These are phyloP conservation scores for Pandion haliaetus DNA, from an alignment of 2,113 vertebrate species.

Conservation along the genomic window DNA sequence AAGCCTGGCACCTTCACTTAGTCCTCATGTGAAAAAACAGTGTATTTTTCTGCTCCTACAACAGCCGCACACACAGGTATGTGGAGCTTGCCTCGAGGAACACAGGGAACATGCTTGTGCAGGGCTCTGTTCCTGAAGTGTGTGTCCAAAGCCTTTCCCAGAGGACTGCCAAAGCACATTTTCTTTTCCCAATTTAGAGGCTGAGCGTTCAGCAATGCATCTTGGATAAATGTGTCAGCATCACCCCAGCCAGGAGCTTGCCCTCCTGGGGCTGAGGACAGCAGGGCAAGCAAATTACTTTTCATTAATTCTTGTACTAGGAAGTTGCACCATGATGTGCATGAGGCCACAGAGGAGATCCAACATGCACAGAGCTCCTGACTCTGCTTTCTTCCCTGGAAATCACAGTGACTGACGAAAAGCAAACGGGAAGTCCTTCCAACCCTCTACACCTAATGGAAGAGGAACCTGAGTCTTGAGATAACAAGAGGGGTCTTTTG, in stretches of 20 bases:
- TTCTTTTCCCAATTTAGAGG: not conserved
- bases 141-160: not conserved
- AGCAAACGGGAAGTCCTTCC: accelerated
- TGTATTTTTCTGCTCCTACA: not conserved
- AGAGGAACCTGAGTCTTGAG: not conserved
- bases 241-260: not conserved
- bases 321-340: not conserved
- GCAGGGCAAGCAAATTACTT: not conserved
- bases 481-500: not conserved
- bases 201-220: not conserved
- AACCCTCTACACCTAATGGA: accelerated
- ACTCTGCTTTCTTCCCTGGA: not conserved
- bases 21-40: not conserved
- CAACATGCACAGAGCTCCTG: not conserved
- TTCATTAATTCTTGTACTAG: not conserved
- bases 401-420: not conserved
- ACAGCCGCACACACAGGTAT: accelerated
- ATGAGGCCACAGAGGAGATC: not conserved
- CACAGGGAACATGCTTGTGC: not conserved
- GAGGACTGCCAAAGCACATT: not conserved
- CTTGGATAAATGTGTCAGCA: not conserved
- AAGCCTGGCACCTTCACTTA: not conserved
- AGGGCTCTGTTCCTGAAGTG: not conserved
- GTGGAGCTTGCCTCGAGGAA: not conserved
- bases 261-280: not conserved